phyloP scores from a whole-genome alignment of 1,140 invertebrate species.

The Nasonia longicornis region DNA sequence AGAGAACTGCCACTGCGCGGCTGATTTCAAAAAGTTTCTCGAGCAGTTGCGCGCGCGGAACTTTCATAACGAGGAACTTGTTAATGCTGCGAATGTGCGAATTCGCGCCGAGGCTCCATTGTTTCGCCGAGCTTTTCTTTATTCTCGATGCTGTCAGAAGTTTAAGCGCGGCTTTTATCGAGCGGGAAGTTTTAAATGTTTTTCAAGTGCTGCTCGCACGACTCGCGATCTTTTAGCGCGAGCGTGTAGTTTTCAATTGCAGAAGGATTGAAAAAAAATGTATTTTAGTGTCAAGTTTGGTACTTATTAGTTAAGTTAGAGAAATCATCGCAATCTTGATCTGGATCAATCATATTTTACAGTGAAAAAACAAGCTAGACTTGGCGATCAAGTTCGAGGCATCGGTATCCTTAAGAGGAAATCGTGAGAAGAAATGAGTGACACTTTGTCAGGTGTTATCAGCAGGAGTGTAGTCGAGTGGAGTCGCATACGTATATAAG shows the following conservation, averaged over 20 bases:
- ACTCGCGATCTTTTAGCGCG: too few relatives aligned
- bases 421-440: not conserved
- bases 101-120: not conserved
- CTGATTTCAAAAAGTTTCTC: not conserved
- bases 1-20: not conserved
- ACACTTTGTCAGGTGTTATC: slow-evolving; percentile 13
- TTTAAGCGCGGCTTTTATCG: not conserved
- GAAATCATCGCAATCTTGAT: not conserved
- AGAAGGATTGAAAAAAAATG: not conserved
- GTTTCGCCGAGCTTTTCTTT: not conserved
- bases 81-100: too few relatives aligned
- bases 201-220: not conserved
- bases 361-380: not conserved
- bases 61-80: too few relatives aligned
- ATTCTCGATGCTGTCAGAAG: not conserved
- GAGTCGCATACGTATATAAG: not conserved
- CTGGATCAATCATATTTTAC: slow-evolving; percentile 16
- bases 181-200: slow-evolving; percentile 4
- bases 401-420: not conserved
- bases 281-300: too few relatives aligned
- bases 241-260: too few relatives aligned
- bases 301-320: too few relatives aligned
- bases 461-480: not conserved
- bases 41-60: not conserved
- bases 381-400: not conserved